phyloP scores from a whole-genome alignment of 2,888 invertebrate species.

The Lampropteryx suffumata region DNA sequence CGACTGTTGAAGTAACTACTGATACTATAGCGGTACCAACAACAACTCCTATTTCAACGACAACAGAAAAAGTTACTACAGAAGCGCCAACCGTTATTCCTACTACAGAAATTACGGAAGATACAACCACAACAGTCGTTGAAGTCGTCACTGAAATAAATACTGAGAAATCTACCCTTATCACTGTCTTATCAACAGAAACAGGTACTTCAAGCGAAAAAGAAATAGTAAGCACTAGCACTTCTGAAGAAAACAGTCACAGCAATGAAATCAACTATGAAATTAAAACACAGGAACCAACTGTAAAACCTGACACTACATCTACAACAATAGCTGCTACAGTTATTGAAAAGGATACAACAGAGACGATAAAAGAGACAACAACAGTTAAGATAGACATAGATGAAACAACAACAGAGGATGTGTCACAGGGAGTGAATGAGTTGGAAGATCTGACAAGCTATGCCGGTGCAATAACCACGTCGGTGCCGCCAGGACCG shows the following conservation, averaged over 20 bases:
- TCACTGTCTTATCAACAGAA: conserved; percentile 40
- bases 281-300: conserved; percentile 40
- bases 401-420: conserved; percentile 34
- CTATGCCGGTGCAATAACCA: conserved; percentile 60
- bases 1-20: conserved; percentile 28
- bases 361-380: conserved; percentile 26
- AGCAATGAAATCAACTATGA: conserved; percentile 63
- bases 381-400: conserved; percentile 34
- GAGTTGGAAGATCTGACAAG: conserved; percentile 57
- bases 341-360: conserved; percentile 18
- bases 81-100: conserved; percentile 26
- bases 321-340: conserved; percentile 21
- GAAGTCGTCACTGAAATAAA: conserved; percentile 63
- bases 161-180: conserved; percentile 52
- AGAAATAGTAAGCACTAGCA: conserved; percentile 43
- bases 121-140: conserved; percentile 57
- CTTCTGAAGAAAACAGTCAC: conserved; percentile 62
- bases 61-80: conserved; percentile 28
- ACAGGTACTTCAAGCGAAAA: conserved; percentile 40
- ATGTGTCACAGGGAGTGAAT: conserved; percentile 51
- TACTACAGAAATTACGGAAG: conserved; percentile 44
- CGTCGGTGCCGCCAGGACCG: conserved; percentile 54
- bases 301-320: conserved; percentile 14
- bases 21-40: conserved; percentile 17
- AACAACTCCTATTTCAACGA: conserved; percentile 22